Conservation (phyloP, 2,113 vertebrate genomes). For the Oreotrochilus melanogaster region DNA sequence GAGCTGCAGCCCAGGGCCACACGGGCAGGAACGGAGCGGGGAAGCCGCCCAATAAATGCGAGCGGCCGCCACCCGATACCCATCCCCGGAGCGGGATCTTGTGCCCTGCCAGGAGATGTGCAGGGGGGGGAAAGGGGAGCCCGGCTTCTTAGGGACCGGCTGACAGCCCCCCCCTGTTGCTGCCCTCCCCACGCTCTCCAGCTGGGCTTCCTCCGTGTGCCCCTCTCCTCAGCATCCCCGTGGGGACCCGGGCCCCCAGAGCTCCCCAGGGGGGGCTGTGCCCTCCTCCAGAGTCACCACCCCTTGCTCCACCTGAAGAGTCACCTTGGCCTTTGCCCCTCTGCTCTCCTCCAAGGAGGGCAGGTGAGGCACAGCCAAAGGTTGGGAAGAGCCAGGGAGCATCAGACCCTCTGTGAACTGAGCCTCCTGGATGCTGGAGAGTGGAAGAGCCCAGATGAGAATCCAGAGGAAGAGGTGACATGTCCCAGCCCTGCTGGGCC, state of each 20-base stretch:
- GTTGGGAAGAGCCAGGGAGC: no score
- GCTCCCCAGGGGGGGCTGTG: background rate
- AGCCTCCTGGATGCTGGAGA: background rate
- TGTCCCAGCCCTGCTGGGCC: background rate
- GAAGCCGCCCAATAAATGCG: conserved; percentile 59
- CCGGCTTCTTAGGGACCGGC: background rate
- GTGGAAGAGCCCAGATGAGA: background rate
- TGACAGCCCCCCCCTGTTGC: background rate
- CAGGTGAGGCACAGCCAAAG: background rate
- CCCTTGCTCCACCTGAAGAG: accelerated
- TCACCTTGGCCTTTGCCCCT: accelerated
- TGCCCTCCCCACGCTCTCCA: background rate
- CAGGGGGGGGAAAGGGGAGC: conserved; percentile 32
- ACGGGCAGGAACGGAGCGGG: conserved; percentile 7
- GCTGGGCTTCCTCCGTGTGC: background rate
- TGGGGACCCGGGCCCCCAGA: background rate
- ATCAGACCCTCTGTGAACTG: background rate
- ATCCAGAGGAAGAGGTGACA: no score
- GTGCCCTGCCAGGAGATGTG: conserved; percentile 37
- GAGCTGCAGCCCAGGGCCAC: conserved; percentile 47
- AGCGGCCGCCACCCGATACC: conserved; percentile 63
- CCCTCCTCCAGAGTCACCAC: accelerated
- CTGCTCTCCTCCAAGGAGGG: background rate
- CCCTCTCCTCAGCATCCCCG: background rate
- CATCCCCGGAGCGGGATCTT: conserved; percentile 62